Base-by-base conservation (phyloP, 2,888 invertebrate species). In the Nymphalis urticae region DNA sequence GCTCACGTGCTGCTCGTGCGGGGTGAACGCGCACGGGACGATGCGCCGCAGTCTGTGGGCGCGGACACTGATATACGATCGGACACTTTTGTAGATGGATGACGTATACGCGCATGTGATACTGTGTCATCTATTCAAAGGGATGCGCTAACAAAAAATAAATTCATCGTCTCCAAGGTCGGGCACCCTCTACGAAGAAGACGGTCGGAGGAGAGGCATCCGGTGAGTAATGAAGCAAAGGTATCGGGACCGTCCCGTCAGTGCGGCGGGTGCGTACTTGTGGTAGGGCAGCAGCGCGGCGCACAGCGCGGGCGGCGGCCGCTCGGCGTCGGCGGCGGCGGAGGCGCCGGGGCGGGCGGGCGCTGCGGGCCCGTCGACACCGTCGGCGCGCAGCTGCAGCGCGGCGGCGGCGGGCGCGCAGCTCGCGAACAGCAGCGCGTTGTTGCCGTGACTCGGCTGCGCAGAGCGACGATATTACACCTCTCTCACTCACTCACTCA, bases 1-100 rank as follows among this genome's bases (percentile, higher is more conserved):
- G 17, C 86, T 61, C 9, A 64, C 32, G 10, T 80, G 77, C 1
- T 65, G 50, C 32, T 71, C 71, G 75, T 74, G 67, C 7, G 86
- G 82, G 0, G 88, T 86, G 82, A 91, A 92, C 2, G 90, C 85
- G 67, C 86, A 85, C 24, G 92, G 92, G 16, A 90, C 19, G 0
- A 61, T 24, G 24, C 61, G 48, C 16, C 61, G 32, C n/a, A 19
- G 24, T 27, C 62, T 10, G 61, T 9, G 48, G 7, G 42, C 9
- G n/a, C 21, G 27, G 27, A 6, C 6, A 42, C 19, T 13, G 7
- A 0, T 17, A 50, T 17, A 32, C 27, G 27, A 32, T 32, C 27
- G 6, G 27, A 32, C 6, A 32, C 6, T 32, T 32, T 32, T 32
- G 27, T 5, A 32, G 27, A 32, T 32, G 27, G 27, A 0, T 32